A percentile compares a stretch with the other conserved stretches of the same genome.
Conservation (phyloP, 2,797 vertebrate genomes). For the Acropternis orthonyx region DNA sequence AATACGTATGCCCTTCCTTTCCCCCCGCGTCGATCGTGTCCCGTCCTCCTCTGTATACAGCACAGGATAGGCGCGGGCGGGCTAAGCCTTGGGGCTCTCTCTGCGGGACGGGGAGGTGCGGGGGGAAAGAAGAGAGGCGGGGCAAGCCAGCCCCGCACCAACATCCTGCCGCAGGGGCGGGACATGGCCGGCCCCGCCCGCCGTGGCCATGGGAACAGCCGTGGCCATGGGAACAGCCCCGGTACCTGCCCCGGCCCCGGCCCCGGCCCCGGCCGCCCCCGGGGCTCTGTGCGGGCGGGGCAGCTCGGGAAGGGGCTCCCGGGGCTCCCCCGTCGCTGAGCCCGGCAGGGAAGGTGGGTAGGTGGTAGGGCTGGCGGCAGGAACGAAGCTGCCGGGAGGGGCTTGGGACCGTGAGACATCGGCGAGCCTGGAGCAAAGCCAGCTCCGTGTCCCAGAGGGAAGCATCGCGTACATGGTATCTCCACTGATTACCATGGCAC, state of each 20-base stretch:
- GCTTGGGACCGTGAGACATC: fast-evolving
- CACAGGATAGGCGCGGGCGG: not conserved
- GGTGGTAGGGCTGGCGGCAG: not conserved
- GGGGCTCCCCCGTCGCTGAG: too few species aligned
- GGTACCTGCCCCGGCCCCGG: too few species aligned
- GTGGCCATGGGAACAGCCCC: too few species aligned
- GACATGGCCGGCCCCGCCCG: too few species aligned
- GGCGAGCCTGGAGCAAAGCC: not conserved
- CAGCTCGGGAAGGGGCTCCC: not conserved
- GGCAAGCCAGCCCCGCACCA: too few species aligned
- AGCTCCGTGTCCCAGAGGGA: not conserved
- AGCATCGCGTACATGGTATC: fast-evolving
- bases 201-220: not conserved
- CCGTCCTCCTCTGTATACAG: fast-evolving
- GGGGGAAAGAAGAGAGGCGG: too few species aligned
- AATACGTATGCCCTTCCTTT: fast-evolving
- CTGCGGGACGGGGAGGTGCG: too few species aligned
- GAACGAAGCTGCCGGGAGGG: fast-evolving
- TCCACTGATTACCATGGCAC: not conserved
- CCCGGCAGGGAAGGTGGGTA: not conserved
- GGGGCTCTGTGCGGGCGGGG: too few species aligned
- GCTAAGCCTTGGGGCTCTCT: fast-evolving
- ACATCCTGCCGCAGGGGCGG: too few species aligned
- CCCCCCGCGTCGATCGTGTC: fast-evolving
- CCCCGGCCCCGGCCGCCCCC: too few species aligned